These are phyloP conservation scores for Austrolebias charrua DNA, from an alignment of 2,797 vertebrate species.

Conservation along the genomic window DNA sequence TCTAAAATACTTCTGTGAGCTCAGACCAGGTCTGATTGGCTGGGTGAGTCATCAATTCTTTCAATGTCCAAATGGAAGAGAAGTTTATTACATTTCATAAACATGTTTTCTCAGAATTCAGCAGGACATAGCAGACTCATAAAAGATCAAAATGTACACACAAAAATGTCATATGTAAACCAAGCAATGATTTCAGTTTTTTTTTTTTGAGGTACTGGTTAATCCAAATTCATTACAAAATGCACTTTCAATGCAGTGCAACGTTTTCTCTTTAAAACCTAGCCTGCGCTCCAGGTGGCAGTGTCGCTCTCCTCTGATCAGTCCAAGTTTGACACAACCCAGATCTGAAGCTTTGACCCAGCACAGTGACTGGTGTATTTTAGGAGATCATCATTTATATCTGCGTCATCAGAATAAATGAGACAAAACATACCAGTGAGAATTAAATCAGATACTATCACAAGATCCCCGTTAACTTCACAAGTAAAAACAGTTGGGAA, in stretches of 20 bases:
- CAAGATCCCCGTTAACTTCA: constrained; percentile 1
- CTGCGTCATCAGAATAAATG: constrained; percentile 36
- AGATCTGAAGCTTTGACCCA: constrained; percentile 48
- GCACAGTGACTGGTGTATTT: constrained; percentile 43
- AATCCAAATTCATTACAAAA: background rate
- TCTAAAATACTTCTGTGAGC: constrained; percentile 92
- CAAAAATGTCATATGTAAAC: background rate
- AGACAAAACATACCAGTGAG: constrained; percentile 11
- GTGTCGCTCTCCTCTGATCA: constrained; percentile 46
- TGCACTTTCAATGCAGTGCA: background rate
- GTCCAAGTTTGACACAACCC: constrained; percentile 22
- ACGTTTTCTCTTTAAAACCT: background rate
- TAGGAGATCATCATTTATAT: constrained; percentile 25
- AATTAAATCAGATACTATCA: constrained; percentile 12
- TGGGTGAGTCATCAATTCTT: constrained; percentile 81
- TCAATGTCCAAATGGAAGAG: background rate
- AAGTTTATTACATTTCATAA: background rate
- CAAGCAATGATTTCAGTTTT: background rate
- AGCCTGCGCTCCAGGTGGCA: constrained; percentile 53
- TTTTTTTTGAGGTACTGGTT: background rate
- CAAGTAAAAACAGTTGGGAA: background rate
- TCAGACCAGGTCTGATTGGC: constrained; percentile 89
- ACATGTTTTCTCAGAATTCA: no score
- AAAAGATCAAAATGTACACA: background rate
- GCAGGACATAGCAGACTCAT: no score